Evolutionary conservation across 2,888 invertebrate genomes (phyloP).

Genomic region (Catocala nupta): DNA sequence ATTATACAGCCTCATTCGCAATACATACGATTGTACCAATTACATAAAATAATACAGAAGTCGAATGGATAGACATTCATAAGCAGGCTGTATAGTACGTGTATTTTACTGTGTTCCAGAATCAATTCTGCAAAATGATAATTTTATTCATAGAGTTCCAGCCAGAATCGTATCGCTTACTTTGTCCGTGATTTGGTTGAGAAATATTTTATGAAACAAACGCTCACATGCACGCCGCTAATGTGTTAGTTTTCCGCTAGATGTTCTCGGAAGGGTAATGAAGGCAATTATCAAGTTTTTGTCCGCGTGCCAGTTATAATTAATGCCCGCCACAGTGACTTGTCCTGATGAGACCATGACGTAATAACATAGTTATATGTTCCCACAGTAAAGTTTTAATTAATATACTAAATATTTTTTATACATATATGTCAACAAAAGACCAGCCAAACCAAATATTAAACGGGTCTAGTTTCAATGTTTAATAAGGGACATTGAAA

Average conservation of each 20-base stretch:
- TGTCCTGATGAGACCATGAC: constrained; percentile 32
- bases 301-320: constrained; percentile 44
- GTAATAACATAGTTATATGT: not conserved
- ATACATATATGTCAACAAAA: not conserved
- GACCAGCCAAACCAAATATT: not conserved
- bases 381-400: not conserved
- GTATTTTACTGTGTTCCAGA: constrained; percentile 81
- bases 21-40: constrained; percentile 49
- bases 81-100: constrained; percentile 75
- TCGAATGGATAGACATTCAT: constrained; percentile 62
- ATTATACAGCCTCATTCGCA: constrained; percentile 45
- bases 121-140: constrained; percentile 86
- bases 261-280: constrained; percentile 51
- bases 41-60: constrained; percentile 56
- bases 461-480: not conserved
- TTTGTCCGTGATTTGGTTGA: constrained; percentile 83
- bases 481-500: constrained; percentile 7
- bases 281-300: constrained; percentile 55
- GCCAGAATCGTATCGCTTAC: constrained; percentile 84
- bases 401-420: not conserved
- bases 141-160: constrained; percentile 87
- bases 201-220: constrained; percentile 79
- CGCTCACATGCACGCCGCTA: constrained; percentile 60
- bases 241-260: constrained; percentile 51
- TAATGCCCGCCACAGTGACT: constrained; percentile 37